Evolutionary conservation across 2,113 vertebrate species (phyloP), one percentile per base, ranked within the genome.

Genomic region (Ctenodactylus gundi): DNA sequence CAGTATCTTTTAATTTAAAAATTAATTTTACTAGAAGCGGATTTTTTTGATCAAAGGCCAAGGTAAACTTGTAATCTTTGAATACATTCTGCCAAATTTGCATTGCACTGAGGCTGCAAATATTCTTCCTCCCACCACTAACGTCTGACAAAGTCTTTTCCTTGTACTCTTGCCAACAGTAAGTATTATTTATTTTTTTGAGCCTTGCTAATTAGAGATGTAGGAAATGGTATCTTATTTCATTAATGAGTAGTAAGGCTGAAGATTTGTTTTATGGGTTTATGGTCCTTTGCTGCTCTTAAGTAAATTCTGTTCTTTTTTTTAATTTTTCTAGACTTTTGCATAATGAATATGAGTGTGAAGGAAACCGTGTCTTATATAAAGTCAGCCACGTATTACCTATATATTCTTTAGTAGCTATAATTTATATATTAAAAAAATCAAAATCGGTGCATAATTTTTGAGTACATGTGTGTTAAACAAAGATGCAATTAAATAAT

Each of bases 181-280:
- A 29, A 21, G n/a, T 85, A 93, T 77, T 96, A 92, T 92, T 95
- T 95, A 91, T 90, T 93, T 92, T n/a, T 91, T 95, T 85, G 94
- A 96, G 90, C 70, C 94, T 93, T 82, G 87, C 73, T 96, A 95
- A 94, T 96, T 90, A 96, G 67, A 88, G 87, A 94, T 60, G 51
- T 75, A 86, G 85, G 41, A 85, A 94, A 62, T 72, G 15, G 41
- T 64, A 88, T 93, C 85, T 85, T 58, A 94, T 91, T 97, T 95
- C 77, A 90, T 93, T 96, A 94, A 92, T 93, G 72, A 95, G n/a
- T 94, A 95, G 55, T 81, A 85, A 46, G 36, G 60, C 80, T 87
- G 53, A 90, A 84, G 7, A 90, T 85, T 95, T 82, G 39, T 27
- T 95, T n/a, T 90, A 46, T 89, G 41, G 41, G 51, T 88, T 94